Percentiles rank a stretch among this genome's conserved stretches.
phyloP scores from a whole-genome alignment of 2,113 vertebrate genomes.

The Girardinichthys multiradiatus region DNA sequence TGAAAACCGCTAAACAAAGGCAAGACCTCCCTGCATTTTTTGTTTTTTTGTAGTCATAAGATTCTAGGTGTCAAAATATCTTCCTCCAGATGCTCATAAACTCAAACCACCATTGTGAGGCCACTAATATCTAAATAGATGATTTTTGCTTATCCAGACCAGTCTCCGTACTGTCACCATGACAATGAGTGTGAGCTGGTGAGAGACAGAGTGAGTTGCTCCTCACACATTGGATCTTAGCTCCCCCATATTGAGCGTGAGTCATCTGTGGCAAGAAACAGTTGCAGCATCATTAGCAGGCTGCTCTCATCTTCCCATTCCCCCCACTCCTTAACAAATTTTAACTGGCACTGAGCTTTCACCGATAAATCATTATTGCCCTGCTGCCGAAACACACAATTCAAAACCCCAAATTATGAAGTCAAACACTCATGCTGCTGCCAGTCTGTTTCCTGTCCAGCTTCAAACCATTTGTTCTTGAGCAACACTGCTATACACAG shows the following conservation, averaged over 20 bases:
- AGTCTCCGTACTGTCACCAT: constrained; percentile 21
- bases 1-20: constrained; percentile 36
- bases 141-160: constrained; percentile 25
- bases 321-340: constrained; percentile 73
- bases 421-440: constrained; percentile 44
- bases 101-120: constrained; percentile 3
- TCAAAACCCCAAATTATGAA: constrained; percentile 61
- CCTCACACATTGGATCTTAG: constrained; percentile 68
- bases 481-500: constrained; percentile 24
- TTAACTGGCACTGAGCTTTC: constrained; percentile 71
- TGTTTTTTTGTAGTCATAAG: constrained; percentile 18
- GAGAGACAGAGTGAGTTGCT: constrained; percentile 23
- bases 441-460: constrained; percentile 24
- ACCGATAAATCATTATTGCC: constrained; percentile 63
- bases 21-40: constrained; percentile 6
- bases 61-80: constrained; percentile 8
- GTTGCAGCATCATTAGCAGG: constrained; percentile 79
- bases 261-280: constrained; percentile 76
- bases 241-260: constrained; percentile 75
- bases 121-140: constrained; percentile 4
- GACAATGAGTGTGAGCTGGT: constrained; percentile 14
- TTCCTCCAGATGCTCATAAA: constrained; percentile 6
- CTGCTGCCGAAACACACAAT: constrained; percentile 56
- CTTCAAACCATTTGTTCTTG: constrained; percentile 15
- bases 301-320: constrained; percentile 76